Conservation (phyloP, 2,797 vertebrate genomes). For the Gymnopithys bicolor region DNA sequence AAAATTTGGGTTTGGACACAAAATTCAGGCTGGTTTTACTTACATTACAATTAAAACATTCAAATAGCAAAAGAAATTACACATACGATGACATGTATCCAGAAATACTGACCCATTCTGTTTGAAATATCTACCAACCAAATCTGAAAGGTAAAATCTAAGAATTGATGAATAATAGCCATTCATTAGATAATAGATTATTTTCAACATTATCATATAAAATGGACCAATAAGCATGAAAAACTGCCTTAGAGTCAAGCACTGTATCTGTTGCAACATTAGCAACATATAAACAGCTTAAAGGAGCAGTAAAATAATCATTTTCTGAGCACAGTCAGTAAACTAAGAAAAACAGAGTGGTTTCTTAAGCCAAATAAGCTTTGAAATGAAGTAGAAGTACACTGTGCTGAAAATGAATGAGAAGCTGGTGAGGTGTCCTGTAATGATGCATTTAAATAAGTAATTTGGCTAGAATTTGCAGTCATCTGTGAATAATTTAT, state of each 20-base stretch:
- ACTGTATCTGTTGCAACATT: not conserved
- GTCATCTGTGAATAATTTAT: conserved; percentile 75
- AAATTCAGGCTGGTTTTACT: not conserved
- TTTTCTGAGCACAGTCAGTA: conserved; percentile 24
- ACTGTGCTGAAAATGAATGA: conserved; percentile 41
- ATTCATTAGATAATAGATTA: not conserved
- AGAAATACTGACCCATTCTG: not conserved
- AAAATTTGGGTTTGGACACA: not conserved
- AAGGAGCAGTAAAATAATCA: conserved; percentile 10
- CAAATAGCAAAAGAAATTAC: not conserved
- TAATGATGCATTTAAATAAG: conserved; percentile 74
- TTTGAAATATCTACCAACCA: not conserved
- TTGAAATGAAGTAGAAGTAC: conserved; percentile 65
- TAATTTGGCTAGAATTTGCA: conserved; percentile 61
- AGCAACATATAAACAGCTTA: conserved; percentile 5
- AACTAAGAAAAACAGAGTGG: conserved; percentile 14
- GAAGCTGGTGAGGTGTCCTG: conserved; percentile 62
- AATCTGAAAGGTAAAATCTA: conserved; percentile 10
- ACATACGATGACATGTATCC: not conserved
- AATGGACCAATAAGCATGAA: conserved; percentile 10
- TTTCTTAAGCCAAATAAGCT: conserved; percentile 56
- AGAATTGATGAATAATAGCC: not conserved
- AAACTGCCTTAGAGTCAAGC: not conserved
- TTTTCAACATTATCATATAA: not conserved
- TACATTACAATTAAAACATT: not conserved